A percentile compares a stretch with the other conserved stretches of the same genome.
phyloP scores from a whole-genome alignment of 2,888 invertebrate species.

The Ennomos erosarius region DNA sequence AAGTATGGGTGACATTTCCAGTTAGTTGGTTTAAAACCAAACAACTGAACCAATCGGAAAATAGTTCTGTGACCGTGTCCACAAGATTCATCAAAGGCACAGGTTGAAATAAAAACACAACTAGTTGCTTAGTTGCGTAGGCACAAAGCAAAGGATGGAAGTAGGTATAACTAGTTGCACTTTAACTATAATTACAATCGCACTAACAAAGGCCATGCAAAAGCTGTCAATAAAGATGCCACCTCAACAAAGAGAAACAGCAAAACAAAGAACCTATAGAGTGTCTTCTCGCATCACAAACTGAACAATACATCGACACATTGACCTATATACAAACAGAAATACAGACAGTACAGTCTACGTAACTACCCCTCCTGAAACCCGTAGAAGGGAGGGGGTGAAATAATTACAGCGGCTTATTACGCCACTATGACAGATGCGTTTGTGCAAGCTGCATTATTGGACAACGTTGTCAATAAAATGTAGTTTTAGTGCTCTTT shows the following conservation, averaged over 20 bases:
- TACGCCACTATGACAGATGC: slow-evolving; percentile 17
- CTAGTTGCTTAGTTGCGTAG: no score
- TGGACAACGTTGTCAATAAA: slow-evolving; percentile 2
- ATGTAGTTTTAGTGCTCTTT: not conserved
- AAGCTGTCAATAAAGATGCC: no score
- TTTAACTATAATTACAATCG: no score
- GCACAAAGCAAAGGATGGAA: no score
- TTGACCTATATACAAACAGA: slow-evolving; percentile 18
- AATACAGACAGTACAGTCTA: slow-evolving; percentile 7
- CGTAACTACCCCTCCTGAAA: slow-evolving; percentile 4
- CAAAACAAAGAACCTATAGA: slow-evolving; percentile 6
- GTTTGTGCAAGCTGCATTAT: slow-evolving; percentile 16
- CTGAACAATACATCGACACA: slow-evolving; percentile 14
- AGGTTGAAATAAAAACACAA: no score
- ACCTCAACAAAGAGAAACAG: not conserved
- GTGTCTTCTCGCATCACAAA: not conserved
- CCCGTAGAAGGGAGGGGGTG: not conserved
- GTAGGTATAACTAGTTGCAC: no score
- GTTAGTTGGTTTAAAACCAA: no score
- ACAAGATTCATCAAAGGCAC: no score
- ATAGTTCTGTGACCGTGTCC: no score
- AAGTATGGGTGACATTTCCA: no score
- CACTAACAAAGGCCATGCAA: no score
- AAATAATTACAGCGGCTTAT: slow-evolving; percentile 24
- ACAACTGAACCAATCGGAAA: no score